Evolutionary conservation across 2,797 vertebrate species (phyloP), one percentile per base, ranked within the genome.

Genomic region (Myoxocephalus aenaeus): DNA sequence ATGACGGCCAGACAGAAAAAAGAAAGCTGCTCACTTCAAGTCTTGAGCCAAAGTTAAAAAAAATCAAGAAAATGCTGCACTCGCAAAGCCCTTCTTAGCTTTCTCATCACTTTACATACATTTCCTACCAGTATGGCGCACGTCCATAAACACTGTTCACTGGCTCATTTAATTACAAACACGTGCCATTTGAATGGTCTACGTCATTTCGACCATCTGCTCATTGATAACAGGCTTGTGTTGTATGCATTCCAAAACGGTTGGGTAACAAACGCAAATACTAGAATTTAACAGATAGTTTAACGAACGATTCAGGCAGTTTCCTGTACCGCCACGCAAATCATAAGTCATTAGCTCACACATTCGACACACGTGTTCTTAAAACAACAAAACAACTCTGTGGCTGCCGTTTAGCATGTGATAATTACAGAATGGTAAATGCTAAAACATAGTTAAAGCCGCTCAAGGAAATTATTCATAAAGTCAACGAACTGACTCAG

Each of bases 91-190:
- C 40, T 54, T 68, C 75, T 32, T 53, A 38, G 71, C 65, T 67
- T 66, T 79, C 46, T 70, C 56, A 42, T 79, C 58, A 80, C 65
- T 73, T 75, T 48, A 68, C 80, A 77, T 65, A 29, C 29, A 62
- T 85, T 79, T 77, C 48, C 66, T 69, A 80, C 70, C 63, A 80
- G 65, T 62, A 59, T 70, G 71, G 75, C 34, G 7, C 78, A 70
- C 5, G 4, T 58, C 81, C 59, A 83, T 78, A 80, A 85, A 87
- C 65, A 81, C 79, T 78, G 74, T 71, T 85, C 64, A 77, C 80
- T 86, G 80, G 84, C 77, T 86, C 75, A 58, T 87, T 85, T 79
- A 85, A 92, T 86, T 80, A 77, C 82, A 79, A 86, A 81, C 88
- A 86, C 67, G 59, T 78, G 84, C 40, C 73, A 65, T 82, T 81